Percentiles rank a stretch among this genome's conserved stretches.
These are phyloP conservation scores for Margarornis squamiger DNA, from an alignment of 2,797 vertebrate genomes.

Conservation along the genomic window DNA sequence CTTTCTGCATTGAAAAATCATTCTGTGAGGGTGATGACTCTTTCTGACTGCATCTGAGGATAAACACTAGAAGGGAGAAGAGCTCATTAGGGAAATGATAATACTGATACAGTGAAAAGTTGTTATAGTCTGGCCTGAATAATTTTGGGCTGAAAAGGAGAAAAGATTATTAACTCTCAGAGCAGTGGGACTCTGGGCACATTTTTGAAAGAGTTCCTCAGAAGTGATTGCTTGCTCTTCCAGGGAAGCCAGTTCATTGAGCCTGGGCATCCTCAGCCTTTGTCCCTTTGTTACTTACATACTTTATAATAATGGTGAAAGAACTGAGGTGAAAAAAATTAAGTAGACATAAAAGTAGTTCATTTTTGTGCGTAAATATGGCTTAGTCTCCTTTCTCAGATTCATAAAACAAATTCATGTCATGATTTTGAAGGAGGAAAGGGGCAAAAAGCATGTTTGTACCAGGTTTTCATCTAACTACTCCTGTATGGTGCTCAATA, in stretches of 20 bases:
- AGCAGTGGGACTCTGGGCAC: background rate
- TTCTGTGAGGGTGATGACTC: background rate
- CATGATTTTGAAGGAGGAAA: background rate
- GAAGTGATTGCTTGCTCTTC: background rate
- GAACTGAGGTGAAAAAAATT: background rate
- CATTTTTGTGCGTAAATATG: background rate
- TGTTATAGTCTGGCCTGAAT: background rate
- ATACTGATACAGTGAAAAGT: background rate
- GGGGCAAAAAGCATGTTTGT: background rate
- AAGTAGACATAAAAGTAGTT: background rate
- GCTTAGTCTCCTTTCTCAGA: background rate
- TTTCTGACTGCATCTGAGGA: conserved; percentile 11
- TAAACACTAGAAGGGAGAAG: conserved; percentile 10
- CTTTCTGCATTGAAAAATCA: background rate
- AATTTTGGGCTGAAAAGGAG: background rate
- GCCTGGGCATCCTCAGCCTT: background rate
- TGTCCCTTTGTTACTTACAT: background rate
- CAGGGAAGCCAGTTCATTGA: background rate
- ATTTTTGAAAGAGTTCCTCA: background rate
- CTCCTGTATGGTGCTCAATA: background rate
- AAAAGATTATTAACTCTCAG: background rate
- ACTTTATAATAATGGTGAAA: background rate
- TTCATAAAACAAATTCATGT: background rate
- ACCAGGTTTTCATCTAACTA: background rate
- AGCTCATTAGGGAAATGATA: conserved; percentile 6